Evolutionary conservation across 1,140 invertebrate species (phyloP).

Genomic region (Heliconius himera): DNA sequence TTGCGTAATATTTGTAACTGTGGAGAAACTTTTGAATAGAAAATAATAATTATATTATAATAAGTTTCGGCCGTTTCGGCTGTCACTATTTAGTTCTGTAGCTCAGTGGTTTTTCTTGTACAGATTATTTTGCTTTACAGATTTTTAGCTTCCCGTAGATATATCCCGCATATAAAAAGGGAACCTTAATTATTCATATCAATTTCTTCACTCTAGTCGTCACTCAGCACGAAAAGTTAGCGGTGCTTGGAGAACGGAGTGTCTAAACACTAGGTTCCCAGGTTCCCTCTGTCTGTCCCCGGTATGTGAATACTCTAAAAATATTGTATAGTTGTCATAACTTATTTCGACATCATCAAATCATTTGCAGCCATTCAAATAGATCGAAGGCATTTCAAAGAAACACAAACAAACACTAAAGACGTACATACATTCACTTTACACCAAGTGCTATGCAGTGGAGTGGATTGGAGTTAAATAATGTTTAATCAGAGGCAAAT

Average conservation of each 20-base stretch:
- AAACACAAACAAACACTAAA: constrained; percentile 1
- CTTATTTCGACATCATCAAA: neutral
- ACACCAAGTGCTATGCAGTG: neutral
- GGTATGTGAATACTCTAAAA: no score
- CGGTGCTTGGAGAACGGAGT: no score
- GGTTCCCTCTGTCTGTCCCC: no score
- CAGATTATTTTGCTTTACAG: no score
- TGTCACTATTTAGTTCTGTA: neutral
- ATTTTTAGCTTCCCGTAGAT: no score
- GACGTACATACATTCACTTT: neutral
- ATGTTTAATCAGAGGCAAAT: no score
- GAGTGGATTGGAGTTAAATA: no score
- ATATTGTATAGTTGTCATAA: no score
- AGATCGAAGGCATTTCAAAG: constrained; percentile 2
- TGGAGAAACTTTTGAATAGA: neutral
- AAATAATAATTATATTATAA: neutral
- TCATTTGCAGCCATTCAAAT: neutral
- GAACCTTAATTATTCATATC: no score
- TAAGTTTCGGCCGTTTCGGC: neutral
- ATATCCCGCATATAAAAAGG: no score
- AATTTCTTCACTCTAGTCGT: no score
- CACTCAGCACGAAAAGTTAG: neutral
- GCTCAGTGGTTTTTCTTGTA: neutral
- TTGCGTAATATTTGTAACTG: constrained; percentile 13
- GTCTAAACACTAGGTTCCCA: no score